phyloP scores from a whole-genome alignment of 2,797 vertebrate genomes.

The Schizopygopsis malacanthus region DNA sequence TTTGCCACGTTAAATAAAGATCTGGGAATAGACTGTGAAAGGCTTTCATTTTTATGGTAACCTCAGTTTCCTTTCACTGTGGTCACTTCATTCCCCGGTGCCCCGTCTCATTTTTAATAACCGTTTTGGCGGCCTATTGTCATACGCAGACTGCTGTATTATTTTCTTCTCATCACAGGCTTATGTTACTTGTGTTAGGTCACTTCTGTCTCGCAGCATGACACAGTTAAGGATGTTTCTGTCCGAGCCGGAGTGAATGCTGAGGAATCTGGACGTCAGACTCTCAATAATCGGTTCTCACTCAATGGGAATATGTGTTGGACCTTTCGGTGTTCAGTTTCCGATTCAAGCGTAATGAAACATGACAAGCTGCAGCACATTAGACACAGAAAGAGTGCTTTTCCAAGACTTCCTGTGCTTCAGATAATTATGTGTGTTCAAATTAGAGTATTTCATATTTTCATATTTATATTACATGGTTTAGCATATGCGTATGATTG shows the following conservation, averaged over 20 bases:
- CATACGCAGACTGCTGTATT: slow-evolving; percentile 69
- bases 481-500: neutral
- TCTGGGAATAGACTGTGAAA: slow-evolving; percentile 39
- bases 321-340: neutral
- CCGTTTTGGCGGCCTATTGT: slow-evolving; percentile 40
- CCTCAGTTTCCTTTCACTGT: slow-evolving; percentile 56
- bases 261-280: neutral
- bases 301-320: neutral
- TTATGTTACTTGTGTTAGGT: slow-evolving; percentile 64
- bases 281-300: neutral
- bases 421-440: neutral
- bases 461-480: neutral
- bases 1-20: slow-evolving; percentile 31
- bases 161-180: slow-evolving; percentile 69
- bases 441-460: neutral
- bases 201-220: slow-evolving; percentile 49
- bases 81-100: slow-evolving; percentile 36
- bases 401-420: slow-evolving; percentile 5
- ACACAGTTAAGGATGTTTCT: slow-evolving; percentile 31
- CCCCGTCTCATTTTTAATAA: slow-evolving; percentile 40
- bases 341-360: neutral
- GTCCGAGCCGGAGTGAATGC: neutral
- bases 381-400: neutral
- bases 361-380: neutral
- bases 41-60: slow-evolving; percentile 38